Conservation (phyloP, 2,797 vertebrate genomes). For the Huso huso region DNA sequence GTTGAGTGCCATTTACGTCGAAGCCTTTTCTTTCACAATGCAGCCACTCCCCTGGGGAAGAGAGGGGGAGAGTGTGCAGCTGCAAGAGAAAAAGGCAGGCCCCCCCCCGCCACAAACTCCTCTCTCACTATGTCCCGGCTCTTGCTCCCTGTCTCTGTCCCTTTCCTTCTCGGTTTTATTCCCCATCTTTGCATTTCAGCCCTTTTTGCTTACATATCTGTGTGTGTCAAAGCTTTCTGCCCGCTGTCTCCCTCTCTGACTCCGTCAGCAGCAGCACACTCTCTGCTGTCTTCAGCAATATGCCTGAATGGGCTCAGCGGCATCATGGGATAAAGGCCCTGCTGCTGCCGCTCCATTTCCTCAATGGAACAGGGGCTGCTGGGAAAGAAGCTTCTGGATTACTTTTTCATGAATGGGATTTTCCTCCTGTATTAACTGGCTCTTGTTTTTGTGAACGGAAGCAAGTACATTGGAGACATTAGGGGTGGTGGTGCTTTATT, state of each 20-base stretch:
- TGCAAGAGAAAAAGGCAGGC: not conserved
- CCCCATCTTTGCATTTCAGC: too few relatives aligned
- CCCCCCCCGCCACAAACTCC: too few relatives aligned
- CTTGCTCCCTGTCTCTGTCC: too few relatives aligned
- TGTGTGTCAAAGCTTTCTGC: too few relatives aligned
- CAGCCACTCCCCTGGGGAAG: not conserved
- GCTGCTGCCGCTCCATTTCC: not conserved
- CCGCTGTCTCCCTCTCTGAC: not conserved
- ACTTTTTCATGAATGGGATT: not conserved
- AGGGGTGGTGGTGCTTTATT: constrained; percentile 1
- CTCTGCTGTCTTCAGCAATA: not conserved
- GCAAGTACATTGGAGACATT: not conserved
- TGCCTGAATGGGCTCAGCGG: constrained; percentile 11
- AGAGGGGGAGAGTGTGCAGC: constrained; percentile 16
- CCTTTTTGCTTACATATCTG: too few relatives aligned
- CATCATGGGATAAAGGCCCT: not conserved
- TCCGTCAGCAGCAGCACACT: not conserved
- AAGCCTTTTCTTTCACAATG: not conserved
- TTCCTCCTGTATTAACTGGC: not conserved
- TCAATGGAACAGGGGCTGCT: not conserved
- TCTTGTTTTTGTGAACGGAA: too few relatives aligned
- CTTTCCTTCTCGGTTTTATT: too few relatives aligned
- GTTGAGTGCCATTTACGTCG: not conserved
- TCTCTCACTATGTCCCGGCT: too few relatives aligned
- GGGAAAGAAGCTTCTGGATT: not conserved